phyloP scores from a whole-genome alignment of 2,113 vertebrate species.

The Campylorhamphus procurvoides region DNA sequence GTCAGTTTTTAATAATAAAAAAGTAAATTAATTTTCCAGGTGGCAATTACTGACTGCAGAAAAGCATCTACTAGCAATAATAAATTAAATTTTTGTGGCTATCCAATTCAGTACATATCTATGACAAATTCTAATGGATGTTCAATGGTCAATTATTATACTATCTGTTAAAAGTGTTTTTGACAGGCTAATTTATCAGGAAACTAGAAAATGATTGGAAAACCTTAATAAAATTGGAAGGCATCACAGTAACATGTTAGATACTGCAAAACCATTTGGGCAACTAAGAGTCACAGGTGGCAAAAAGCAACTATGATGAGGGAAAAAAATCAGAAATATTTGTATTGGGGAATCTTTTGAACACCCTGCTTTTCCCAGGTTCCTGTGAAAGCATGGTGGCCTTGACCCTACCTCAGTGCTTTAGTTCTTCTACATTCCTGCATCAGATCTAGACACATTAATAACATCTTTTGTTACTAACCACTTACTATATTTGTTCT shows the following conservation, averaged over 20 bases:
- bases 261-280: neutral
- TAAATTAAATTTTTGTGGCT: neutral
- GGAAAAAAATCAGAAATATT: conserved; percentile 17
- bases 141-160: conserved; percentile 34
- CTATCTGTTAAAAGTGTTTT: conserved; percentile 27
- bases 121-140: conserved; percentile 8
- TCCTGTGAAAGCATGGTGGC: conserved; percentile 12
- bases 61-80: neutral
- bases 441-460: neutral
- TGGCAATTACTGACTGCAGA: neutral
- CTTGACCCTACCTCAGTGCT: conserved; percentile 23
- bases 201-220: conserved; percentile 45
- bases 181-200: conserved; percentile 30
- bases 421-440: neutral
- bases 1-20: conserved; percentile 5
- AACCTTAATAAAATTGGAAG: conserved; percentile 58
- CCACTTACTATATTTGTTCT: conserved; percentile 34
- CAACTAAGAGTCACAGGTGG: neutral
- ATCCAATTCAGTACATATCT: neutral
- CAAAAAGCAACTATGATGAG: conserved; percentile 3
- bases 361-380: neutral
- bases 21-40: neutral
- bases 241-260: neutral
- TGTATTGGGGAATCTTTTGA: neutral
- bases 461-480: conserved; percentile 17